Conservation (phyloP, 2,888 invertebrate genomes). For the Embidobia sp. region DNA sequence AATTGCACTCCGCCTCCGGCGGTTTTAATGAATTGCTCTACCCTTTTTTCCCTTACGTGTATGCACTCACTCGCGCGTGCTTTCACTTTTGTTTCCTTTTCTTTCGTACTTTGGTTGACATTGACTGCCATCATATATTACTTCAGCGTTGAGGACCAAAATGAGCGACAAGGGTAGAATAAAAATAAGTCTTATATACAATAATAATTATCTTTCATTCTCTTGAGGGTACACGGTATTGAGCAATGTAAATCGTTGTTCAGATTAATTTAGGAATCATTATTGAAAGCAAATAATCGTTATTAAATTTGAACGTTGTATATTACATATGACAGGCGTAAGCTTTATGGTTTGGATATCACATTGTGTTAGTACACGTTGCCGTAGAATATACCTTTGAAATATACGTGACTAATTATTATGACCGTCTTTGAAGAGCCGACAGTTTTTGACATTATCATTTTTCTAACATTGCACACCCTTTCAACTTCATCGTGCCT, state of each 20-base stretch:
- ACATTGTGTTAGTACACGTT: constrained; percentile 13
- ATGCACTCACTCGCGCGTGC: constrained; percentile 12
- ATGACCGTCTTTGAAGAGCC: constrained; percentile 39
- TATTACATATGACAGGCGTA: constrained; percentile 18
- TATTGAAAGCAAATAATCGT: neutral
- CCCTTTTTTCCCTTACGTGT: constrained; percentile 51
- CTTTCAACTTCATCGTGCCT: constrained; percentile 27
- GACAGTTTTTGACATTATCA: constrained; percentile 27
- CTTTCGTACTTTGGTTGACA: constrained; percentile 47
- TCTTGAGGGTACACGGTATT: too few species aligned
- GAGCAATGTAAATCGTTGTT: too few species aligned
- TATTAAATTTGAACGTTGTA: constrained; percentile 2
- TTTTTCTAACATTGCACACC: constrained; percentile 20
- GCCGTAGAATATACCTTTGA: constrained; percentile 11
- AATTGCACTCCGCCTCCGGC: constrained; percentile 76
- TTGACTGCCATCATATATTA: constrained; percentile 47
- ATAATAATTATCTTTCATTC: too few species aligned
- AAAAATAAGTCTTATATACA: neutral
- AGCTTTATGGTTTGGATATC: constrained; percentile 24
- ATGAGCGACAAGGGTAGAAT: constrained; percentile 1
- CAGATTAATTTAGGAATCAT: constrained; percentile 5
- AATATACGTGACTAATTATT: constrained; percentile 49
- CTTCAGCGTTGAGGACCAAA: neutral
- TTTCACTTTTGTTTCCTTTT: constrained; percentile 43
- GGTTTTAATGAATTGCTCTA: constrained; percentile 75